phyloP scores from a whole-genome alignment of 2,888 invertebrate genomes.

The Cosmorhoe ocellata region DNA sequence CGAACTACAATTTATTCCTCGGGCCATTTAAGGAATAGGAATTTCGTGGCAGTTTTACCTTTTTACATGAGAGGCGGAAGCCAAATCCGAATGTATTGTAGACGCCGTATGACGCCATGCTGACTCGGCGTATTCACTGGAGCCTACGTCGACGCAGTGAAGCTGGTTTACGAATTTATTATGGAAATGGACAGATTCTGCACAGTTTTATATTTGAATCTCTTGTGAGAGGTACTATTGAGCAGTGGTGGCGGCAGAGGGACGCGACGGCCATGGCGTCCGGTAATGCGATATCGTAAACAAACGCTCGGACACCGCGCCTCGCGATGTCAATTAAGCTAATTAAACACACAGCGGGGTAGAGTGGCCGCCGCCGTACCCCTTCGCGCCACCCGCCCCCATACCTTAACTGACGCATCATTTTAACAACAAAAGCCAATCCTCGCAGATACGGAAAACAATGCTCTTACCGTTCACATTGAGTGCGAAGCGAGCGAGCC shows the following conservation, averaged over 20 bases:
- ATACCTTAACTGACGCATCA: slow-evolving; percentile 68
- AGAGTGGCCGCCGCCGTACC: slow-evolving; percentile 51
- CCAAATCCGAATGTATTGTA: slow-evolving; percentile 59
- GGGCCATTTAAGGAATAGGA: slow-evolving; percentile 68
- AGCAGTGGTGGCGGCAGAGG: slow-evolving; percentile 35
- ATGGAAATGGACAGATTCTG: slow-evolving; percentile 26
- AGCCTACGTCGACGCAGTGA: slow-evolving; percentile 49
- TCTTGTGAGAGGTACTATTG: slow-evolving; percentile 4
- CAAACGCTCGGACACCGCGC: slow-evolving; percentile 79
- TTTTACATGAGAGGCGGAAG: slow-evolving; percentile 61
- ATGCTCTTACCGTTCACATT: slow-evolving; percentile 38
- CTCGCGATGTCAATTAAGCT: slow-evolving; percentile 82
- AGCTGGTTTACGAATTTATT: slow-evolving; percentile 42
- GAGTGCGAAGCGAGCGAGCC: slow-evolving; percentile 18
- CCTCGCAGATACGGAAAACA: slow-evolving; percentile 59
- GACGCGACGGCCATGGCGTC: slow-evolving; percentile 45
- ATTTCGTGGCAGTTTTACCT: slow-evolving; percentile 66
- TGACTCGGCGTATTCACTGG: slow-evolving; percentile 56
- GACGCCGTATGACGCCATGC: slow-evolving; percentile 62
- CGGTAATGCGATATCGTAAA: slow-evolving; percentile 78
- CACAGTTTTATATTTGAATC: slow-evolving; percentile 7
- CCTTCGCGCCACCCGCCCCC: slow-evolving; percentile 49
- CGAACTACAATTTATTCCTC: slow-evolving; percentile 66
- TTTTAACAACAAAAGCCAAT: slow-evolving; percentile 69
- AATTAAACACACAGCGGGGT: slow-evolving; percentile 78